Evolutionary conservation across 2,888 invertebrate genomes (phyloP).

Genomic region (Acholoe squamosa): DNA sequence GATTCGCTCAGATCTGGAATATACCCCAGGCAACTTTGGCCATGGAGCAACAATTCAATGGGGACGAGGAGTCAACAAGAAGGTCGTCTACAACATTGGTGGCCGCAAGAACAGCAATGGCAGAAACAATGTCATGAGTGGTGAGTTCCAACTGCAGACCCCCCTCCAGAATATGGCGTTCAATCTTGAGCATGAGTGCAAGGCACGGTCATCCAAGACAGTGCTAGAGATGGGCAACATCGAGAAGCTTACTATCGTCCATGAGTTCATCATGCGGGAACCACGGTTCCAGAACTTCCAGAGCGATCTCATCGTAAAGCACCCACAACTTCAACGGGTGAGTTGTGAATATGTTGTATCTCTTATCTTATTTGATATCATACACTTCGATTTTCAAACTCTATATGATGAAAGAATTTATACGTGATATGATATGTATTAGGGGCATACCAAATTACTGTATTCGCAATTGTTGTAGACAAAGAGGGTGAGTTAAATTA

Average conservation of each 20-base stretch:
- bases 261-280: background rate
- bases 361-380: no score
- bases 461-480: no score
- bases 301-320: slow-evolving; percentile 42
- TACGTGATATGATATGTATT: no score
- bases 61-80: slow-evolving; percentile 26
- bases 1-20: slow-evolving; percentile 35
- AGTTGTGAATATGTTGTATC: no score
- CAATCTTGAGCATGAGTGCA: slow-evolving; percentile 3
- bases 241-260: slow-evolving; percentile 50
- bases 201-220: slow-evolving; percentile 13
- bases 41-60: slow-evolving; percentile 27
- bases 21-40: background rate
- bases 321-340: slow-evolving; percentile 36
- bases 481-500: no score
- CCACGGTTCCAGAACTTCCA: slow-evolving; percentile 27
- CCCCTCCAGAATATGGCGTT: slow-evolving; percentile 37
- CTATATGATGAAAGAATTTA: no score
- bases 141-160: background rate
- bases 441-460: no score
- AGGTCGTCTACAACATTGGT: background rate
- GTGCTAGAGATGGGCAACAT: slow-evolving; percentile 49
- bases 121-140: background rate
- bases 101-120: background rate
- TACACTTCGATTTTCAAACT: no score